phyloP scores from a whole-genome alignment of 2,888 invertebrate genomes.

The Netelia fuscicornis region DNA sequence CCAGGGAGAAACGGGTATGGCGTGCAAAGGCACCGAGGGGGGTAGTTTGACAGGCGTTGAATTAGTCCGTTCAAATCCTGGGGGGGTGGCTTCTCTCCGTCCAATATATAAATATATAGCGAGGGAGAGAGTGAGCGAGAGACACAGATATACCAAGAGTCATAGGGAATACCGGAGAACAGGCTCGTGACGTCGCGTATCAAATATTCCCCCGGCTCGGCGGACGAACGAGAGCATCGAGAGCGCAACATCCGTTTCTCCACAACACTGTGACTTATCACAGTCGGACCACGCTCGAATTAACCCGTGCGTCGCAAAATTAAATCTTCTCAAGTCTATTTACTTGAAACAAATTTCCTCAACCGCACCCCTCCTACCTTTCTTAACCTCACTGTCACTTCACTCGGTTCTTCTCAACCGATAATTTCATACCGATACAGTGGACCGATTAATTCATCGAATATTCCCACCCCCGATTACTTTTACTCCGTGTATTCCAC shows the following conservation, averaged over 20 bases:
- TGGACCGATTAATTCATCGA: background rate
- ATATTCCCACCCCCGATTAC: conserved; percentile 32
- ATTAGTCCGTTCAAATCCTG: conserved; percentile 78
- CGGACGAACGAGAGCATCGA: background rate
- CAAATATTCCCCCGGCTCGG: background rate
- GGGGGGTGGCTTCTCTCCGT: conserved; percentile 42
- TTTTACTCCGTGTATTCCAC: conserved; percentile 12
- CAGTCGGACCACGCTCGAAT: background rate
- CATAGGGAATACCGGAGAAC: background rate
- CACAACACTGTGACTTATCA: background rate
- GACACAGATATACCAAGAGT: background rate
- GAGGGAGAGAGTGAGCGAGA: no score
- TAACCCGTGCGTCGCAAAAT: background rate
- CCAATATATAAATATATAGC: conserved; percentile 24
- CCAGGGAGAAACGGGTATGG: conserved; percentile 48
- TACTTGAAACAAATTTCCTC: background rate
- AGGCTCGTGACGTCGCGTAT: conserved; percentile 43
- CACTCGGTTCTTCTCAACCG: background rate
- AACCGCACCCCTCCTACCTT: background rate
- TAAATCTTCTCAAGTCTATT: background rate
- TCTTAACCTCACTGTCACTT: no score
- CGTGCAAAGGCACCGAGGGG: conserved; percentile 41
- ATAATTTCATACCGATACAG: background rate
- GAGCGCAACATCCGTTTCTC: background rate
- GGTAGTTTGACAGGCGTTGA: conserved; percentile 72